Percentiles rank a stretch among this genome's conserved stretches.
Conservation (phyloP, 2,113 vertebrate species). For the Crotalus helleri region DNA sequence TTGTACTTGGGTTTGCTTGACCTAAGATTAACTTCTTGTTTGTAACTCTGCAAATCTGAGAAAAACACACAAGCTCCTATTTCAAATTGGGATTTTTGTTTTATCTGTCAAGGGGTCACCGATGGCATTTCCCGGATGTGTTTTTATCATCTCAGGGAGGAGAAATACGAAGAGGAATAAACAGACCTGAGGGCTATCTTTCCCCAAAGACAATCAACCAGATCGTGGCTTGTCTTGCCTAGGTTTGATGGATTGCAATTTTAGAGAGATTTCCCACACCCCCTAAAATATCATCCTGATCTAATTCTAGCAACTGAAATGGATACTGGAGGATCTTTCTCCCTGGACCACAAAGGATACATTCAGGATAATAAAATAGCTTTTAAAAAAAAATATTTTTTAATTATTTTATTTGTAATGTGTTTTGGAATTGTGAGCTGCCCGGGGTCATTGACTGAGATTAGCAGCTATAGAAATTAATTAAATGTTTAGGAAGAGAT, state of each 20-base stretch:
- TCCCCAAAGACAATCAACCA: neutral
- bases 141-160: conserved; percentile 22
- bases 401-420: too few species aligned
- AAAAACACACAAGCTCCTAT: neutral
- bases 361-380: neutral
- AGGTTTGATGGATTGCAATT: neutral
- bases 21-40: conserved; percentile 64
- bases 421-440: too few species aligned
- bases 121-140: conserved; percentile 54
- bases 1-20: conserved; percentile 63
- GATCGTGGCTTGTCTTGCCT: neutral
- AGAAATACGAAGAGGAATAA: neutral
- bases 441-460: too few species aligned
- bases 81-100: conserved; percentile 23
- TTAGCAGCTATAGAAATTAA: too few species aligned
- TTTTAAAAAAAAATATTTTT: too few species aligned
- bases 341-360: too few species aligned
- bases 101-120: conserved; percentile 54
- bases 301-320: neutral
- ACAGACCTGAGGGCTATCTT: neutral
- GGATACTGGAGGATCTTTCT: neutral
- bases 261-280: too few species aligned
- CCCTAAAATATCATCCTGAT: neutral
- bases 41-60: conserved; percentile 49
- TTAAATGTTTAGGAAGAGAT: too few species aligned